Conservation (phyloP, 2,797 vertebrate genomes). For the Babyrousa celebensis region DNA sequence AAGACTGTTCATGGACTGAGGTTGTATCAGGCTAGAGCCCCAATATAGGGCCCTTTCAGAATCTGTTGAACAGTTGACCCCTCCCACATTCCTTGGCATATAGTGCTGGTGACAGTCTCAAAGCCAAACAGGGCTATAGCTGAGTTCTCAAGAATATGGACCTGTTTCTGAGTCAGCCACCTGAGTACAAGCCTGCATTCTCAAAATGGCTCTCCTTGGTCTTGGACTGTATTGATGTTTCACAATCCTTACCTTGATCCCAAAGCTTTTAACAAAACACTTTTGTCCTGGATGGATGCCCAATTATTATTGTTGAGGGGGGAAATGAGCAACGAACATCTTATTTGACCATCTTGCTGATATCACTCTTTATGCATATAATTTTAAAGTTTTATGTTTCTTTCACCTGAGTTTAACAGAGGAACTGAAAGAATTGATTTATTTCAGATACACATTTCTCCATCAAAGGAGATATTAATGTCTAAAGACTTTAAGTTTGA, state of each 20-base stretch:
- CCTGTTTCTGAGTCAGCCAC: not conserved
- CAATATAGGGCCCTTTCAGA: not conserved
- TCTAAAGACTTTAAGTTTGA: not conserved
- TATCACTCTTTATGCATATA: not conserved
- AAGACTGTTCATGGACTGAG: not conserved
- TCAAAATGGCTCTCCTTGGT: not conserved
- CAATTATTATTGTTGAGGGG: not conserved
- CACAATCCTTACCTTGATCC: not conserved
- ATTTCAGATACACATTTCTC: not conserved
- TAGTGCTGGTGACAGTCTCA: not conserved
- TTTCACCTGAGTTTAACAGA: conserved; percentile 13
- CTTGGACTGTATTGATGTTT: not conserved
- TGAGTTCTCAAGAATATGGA: not conserved
- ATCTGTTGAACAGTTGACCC: not conserved
- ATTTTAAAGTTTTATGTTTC: not conserved
- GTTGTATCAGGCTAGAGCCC: not conserved
- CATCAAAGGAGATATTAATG: not conserved
- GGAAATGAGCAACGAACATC: not conserved
- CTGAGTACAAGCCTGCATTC: not conserved
- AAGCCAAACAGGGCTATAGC: too few species aligned
- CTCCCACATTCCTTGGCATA: not conserved
- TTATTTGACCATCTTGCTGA: not conserved
- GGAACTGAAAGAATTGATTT: not conserved
- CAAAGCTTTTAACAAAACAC: not conserved
- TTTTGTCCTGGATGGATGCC: not conserved